Base-by-base conservation (phyloP, 2,797 vertebrate species). In the Lithobates pipiens region DNA sequence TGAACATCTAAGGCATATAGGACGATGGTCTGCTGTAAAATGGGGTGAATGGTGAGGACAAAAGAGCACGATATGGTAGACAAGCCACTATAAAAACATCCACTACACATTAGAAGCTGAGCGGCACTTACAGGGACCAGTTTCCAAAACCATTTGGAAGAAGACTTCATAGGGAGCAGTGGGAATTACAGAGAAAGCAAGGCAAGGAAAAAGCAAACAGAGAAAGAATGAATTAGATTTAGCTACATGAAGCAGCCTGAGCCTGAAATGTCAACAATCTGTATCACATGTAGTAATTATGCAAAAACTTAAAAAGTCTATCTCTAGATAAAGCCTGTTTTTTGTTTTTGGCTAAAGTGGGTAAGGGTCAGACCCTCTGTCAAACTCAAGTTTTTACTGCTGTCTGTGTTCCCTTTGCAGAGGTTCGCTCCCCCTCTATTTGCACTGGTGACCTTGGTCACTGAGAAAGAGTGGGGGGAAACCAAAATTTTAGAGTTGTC, bases 101-200 rank as follows among this genome's bases (percentile, higher is more conserved):
- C 36, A 82, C 54, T 50, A 82, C 67, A 72, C 74, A 88, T 75
- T 90, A 89, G 91, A 79, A 88, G 91, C 91, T 91, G 89, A 86
- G 91, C 91, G 91, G 92, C 32, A 99, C 98, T 99, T 98, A 99
- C 98, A 95, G 98, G 98, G 93, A 99, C 98, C 96, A 99, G 97
- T 95, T 99, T 99, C 98, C 98, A 99, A 95, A 99, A 99, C 98
- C 98, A 99, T 95, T 99, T 99, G 95, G 98, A 98, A 93, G 98
- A 97, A 95, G 97, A 99, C 98, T 99, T 97, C 95, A 94, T 93
- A 93, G 93, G 93, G 93, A 93, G 93, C 93, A 93, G 92, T 89
- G 89, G 92, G 88, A 89, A 90, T 88, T 89, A 90, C 86, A 87
- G 90, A 67, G 88, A 91, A 89, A 91, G 91, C 88, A 76, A 92